These are phyloP conservation scores for Olivierus martensii DNA, from an alignment of 1,140 invertebrate genomes.

Conservation along the genomic window DNA sequence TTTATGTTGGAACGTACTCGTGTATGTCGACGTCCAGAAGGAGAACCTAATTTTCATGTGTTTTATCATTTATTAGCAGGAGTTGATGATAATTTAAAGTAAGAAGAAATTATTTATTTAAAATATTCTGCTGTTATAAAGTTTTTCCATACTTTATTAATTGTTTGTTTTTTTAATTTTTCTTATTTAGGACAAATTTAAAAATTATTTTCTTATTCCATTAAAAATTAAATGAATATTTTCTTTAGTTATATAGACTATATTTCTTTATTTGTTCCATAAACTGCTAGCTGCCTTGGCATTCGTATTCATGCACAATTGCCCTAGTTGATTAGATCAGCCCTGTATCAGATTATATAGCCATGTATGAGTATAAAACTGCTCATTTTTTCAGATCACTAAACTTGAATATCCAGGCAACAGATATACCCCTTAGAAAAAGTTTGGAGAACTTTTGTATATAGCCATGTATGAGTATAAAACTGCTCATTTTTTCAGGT, in stretches of 20 bases:
- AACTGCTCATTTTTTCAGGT: too few relatives aligned
- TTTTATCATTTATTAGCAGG: constrained; percentile 71
- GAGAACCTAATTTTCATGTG: constrained; percentile 65
- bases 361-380: too few relatives aligned
- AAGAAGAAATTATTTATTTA: not conserved
- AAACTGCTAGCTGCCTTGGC: too few relatives aligned
- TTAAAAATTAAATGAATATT: not conserved
- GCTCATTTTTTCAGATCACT: too few relatives aligned
- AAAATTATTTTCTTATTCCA: not conserved
- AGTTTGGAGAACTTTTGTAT: too few relatives aligned
- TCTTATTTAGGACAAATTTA: not conserved
- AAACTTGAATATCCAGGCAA: too few relatives aligned
- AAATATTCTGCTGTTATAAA: not conserved
- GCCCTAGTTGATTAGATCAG: too few relatives aligned
- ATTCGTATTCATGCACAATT: too few relatives aligned
- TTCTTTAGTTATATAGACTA: not conserved
- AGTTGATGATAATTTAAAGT: constrained; percentile 48
- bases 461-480: too few relatives aligned
- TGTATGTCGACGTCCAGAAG: constrained; percentile 48
- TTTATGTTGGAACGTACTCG: constrained; percentile 54
- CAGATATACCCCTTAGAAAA: too few relatives aligned
- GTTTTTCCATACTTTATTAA: not conserved
- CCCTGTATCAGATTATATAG: too few relatives aligned
- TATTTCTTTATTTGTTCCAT: not conserved
- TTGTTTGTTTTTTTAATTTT: not conserved